Conservation (phyloP, 2,888 invertebrate species). For the Eudasyphora cyanicolor region DNA sequence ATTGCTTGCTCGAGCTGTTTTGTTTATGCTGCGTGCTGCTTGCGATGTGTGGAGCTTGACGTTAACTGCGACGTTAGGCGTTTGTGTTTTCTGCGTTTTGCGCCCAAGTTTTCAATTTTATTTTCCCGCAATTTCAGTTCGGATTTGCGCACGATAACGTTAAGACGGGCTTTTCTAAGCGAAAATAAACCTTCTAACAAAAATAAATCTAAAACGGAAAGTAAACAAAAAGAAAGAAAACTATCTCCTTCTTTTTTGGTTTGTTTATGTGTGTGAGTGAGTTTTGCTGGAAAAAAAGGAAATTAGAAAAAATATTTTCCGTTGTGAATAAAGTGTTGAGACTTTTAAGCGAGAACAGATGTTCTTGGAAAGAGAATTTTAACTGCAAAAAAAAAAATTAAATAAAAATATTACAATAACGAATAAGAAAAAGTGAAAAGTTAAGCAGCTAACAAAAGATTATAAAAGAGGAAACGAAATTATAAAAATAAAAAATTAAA, state of each 20-base stretch:
- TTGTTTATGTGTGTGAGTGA: background rate
- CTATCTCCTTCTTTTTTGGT: background rate
- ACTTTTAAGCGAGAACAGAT: background rate
- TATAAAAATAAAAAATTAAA: background rate
- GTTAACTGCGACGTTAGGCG: constrained; percentile 47
- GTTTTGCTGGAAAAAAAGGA: background rate
- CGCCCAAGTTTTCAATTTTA: constrained; percentile 72
- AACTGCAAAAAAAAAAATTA: background rate
- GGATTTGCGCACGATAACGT: constrained; percentile 79
- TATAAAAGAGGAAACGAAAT: background rate
- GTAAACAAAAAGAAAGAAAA: background rate
- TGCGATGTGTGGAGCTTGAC: constrained; percentile 31
- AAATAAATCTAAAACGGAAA: constrained; percentile 27
- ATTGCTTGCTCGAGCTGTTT: constrained; percentile 20
- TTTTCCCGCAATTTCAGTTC: constrained; percentile 78
- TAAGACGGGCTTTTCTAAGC: constrained; percentile 75
- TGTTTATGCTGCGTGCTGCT: constrained; percentile 40
- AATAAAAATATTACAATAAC: background rate
- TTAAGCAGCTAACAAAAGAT: background rate
- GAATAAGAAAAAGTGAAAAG: background rate
- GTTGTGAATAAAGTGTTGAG: background rate
- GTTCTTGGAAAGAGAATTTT: background rate
- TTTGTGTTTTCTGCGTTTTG: constrained; percentile 55
- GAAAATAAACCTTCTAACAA: background rate
- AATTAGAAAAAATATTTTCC: background rate